Evolutionary conservation across 2,888 invertebrate species (phyloP).

Genomic region (Xylota sylvarum): DNA sequence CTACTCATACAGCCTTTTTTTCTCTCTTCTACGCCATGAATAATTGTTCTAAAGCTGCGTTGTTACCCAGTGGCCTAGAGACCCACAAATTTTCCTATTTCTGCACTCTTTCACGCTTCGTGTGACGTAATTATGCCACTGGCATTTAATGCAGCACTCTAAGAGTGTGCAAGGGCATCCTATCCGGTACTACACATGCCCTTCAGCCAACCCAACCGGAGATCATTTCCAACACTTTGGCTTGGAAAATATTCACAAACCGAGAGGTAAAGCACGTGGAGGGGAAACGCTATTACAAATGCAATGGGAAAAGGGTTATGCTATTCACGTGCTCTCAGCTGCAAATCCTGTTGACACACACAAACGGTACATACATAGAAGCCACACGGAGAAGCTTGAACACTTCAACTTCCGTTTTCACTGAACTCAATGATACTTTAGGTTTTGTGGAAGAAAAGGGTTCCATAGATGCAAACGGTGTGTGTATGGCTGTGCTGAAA

Average conservation of each 20-base stretch:
- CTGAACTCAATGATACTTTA: constrained; percentile 43
- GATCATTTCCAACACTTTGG: constrained; percentile 64
- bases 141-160: constrained; percentile 59
- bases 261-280: not conserved
- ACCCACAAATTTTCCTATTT: constrained; percentile 61
- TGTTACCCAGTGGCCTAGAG: constrained; percentile 66
- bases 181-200: constrained; percentile 41
- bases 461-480: not conserved
- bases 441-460: constrained; percentile 39
- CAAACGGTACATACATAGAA: not conserved
- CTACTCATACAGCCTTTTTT: constrained; percentile 25
- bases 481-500: not conserved
- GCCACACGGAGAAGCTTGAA: constrained; percentile 46
- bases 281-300: constrained; percentile 8
- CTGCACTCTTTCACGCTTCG: constrained; percentile 23
- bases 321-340: constrained; percentile 38
- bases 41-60: constrained; percentile 38
- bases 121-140: constrained; percentile 62
- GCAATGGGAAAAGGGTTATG: constrained; percentile 32
- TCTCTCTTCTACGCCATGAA: constrained; percentile 16
- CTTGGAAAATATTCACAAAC: constrained; percentile 21
- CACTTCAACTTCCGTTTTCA: constrained; percentile 62
- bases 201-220: constrained; percentile 60
- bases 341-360: constrained; percentile 58
- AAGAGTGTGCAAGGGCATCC: constrained; percentile 25